A percentile compares a stretch with the other conserved stretches of the same genome.
Conservation (phyloP, 2,888 invertebrate genomes). For the Meteorus cinctellus region DNA sequence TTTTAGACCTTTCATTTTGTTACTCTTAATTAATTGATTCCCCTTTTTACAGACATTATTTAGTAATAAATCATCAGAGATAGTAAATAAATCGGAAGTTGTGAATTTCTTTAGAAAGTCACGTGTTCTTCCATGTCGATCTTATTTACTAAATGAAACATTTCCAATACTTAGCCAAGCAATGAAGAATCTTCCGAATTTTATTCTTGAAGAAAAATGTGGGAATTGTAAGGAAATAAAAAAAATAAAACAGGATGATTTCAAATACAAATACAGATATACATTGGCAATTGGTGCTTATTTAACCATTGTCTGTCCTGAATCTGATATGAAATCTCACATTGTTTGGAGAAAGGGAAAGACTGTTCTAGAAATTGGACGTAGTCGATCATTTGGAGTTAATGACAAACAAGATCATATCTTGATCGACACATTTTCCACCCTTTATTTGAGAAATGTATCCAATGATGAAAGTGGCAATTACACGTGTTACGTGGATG, state of each 20-base stretch:
- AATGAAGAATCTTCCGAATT: slow-evolving; percentile 75
- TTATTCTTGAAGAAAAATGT: slow-evolving; percentile 68
- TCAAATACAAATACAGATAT: slow-evolving; percentile 74
- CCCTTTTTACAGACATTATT: slow-evolving; percentile 20
- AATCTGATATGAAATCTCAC: slow-evolving; percentile 74
- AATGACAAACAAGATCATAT: slow-evolving; percentile 73
- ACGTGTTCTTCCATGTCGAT: slow-evolving; percentile 68
- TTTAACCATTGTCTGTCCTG: slow-evolving; percentile 76
- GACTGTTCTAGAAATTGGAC: slow-evolving; percentile 72
- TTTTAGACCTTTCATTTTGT: slow-evolving; percentile 6
- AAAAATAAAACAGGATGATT: slow-evolving; percentile 70
- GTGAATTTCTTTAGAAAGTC: slow-evolving; percentile 59
- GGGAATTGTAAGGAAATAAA: slow-evolving; percentile 58
- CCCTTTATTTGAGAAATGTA: slow-evolving; percentile 77
- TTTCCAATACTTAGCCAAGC: slow-evolving; percentile 74
- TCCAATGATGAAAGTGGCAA: slow-evolving; percentile 80
- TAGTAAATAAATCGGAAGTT: slow-evolving; percentile 39
- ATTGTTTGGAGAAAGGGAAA: slow-evolving; percentile 77
- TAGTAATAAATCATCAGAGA: neutral
- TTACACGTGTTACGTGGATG: slow-evolving; percentile 81
- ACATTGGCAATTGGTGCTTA: slow-evolving; percentile 76
- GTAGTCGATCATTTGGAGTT: slow-evolving; percentile 58
- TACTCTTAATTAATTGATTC: slow-evolving; percentile 14
- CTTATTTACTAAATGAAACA: slow-evolving; percentile 70
- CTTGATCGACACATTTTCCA: slow-evolving; percentile 76